Evolutionary conservation across 2,797 vertebrate species (phyloP), one percentile per base, ranked within the genome.

Genomic region (Danio jaintianensis): DNA sequence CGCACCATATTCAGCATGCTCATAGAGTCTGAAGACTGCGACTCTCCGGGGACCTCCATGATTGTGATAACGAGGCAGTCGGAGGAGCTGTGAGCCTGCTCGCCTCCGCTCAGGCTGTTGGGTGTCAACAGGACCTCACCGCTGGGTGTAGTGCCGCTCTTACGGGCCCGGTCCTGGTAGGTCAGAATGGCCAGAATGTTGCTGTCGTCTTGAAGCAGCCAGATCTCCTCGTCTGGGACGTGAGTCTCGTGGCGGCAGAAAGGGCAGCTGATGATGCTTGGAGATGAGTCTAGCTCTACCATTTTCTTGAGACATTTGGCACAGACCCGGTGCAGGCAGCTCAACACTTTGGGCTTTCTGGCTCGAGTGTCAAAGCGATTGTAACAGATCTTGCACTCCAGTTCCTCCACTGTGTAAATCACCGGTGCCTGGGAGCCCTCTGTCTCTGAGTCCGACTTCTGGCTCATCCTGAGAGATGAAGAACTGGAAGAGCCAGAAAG

Each of bases 371-470:
- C 95, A 0, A 93, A 97, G 20, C 90, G 90, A 84, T 94, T 95
- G 85, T 95, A 97, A 92, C 96, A 97, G 87, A 97, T 97, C 81
- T 95, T 93, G 91, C 96, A 97, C 82, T 97, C 96, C 4, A 94
- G 90, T 72, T 96, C 95, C 29, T 94, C 93, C 82, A 92, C 55
- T 0, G 88, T 84, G 78, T 89, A 91, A 61, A 90, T 86, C 69
- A 85, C 83, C 2, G 91, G 64, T 0, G 62, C 78, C 69, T 85
- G 84, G 15, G 82, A 53, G 78, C 84, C 70, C 75, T 85, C 85
- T 0, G 78, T 58, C 75, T 86, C 87, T 0, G 74, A 82, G 38
- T 89, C 88, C 1, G 78, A 80, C 69, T 89, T 88, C 70, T 84
- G 88, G 56, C 88, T 89, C 88, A 90, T 89, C 63, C 59, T 83